These are phyloP conservation scores for Nothobranchius kuhntae DNA, from an alignment of 2,113 vertebrate species.

Conservation along the genomic window DNA sequence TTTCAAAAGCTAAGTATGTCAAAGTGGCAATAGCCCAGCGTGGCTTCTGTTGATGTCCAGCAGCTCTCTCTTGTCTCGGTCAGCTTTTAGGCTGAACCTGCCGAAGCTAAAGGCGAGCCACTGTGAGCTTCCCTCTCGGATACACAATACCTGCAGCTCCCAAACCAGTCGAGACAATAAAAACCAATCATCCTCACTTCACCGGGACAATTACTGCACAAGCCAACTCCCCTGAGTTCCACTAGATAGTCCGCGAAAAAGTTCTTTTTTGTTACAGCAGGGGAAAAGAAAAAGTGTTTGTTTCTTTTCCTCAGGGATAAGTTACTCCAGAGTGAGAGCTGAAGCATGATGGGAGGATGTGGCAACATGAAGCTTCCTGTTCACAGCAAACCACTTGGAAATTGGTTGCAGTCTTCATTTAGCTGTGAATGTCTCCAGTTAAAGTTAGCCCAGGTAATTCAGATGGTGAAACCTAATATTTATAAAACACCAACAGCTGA, in stretches of 20 bases:
- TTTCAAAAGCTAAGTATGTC: conserved; percentile 24
- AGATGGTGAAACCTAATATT: not conserved
- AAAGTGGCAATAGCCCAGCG: not conserved
- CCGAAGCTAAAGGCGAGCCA: conserved; percentile 81
- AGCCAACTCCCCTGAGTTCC: conserved; percentile 35
- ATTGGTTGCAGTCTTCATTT: not conserved
- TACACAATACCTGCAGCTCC: conserved; percentile 79
- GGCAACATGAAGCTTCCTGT: conserved; percentile 60
- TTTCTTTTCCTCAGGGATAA: conserved; percentile 52
- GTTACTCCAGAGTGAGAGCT: conserved; percentile 51
- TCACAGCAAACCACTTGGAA: conserved; percentile 22
- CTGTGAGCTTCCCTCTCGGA: conserved; percentile 66
- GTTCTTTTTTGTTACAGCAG: conserved; percentile 13
- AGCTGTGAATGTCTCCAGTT: not conserved
- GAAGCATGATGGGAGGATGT: conserved; percentile 64
- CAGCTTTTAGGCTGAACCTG: conserved; percentile 78
- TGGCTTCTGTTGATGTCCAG: conserved; percentile 34
- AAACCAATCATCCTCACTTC: conserved; percentile 74
- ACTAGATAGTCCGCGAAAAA: conserved; percentile 19
- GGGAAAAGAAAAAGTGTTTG: conserved; percentile 7
- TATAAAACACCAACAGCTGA: not conserved
- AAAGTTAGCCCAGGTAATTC: not conserved
- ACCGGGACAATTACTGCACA: conserved; percentile 67
- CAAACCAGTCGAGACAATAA: conserved; percentile 83
- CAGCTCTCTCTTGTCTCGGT: conserved; percentile 72